Base-by-base conservation (phyloP, 2,797 vertebrate species). In the Clarias laeviceps region DNA sequence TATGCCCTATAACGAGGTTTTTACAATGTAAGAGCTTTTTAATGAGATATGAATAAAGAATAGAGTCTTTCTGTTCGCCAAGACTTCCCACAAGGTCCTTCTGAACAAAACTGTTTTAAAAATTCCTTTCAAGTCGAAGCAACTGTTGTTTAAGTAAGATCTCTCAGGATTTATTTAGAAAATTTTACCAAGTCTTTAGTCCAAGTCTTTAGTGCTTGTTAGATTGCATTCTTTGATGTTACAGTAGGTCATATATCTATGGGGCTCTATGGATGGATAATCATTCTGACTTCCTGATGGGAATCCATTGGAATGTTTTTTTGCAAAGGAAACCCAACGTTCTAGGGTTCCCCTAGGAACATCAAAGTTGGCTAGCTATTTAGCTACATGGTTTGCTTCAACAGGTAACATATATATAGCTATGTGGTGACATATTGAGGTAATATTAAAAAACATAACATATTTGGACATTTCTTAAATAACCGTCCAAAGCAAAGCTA, bases 21-120 rank as follows among this genome's bases (percentile, higher is more conserved):
- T 82, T 82, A 82, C 80, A 57, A 37, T 29, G 34, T 82, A 69
- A 69, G 80, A 82, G 65, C 65, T 69, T 82, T 69, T 69, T 69
- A 82, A 82, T 69, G 80, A 82, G 80, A 69, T 12, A 11, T 32
- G 45, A 57, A 69, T 56, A 34, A 34, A 69, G 20, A 69, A 34
- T 34, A 56, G 34, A 29, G 5, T 50, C 7, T 40, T 15, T 45
- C 61, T 29, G 37, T 81, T 66, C 3, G 29, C 66, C 50, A 34
- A n/a, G n/a, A 18, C 15, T 80, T 65, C 65, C 17, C 22, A 27
- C 34, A 37, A 5, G 0, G 12, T 61, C 32, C 56, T 12, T 5
- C 22, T 45, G 32, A 79, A 50, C 45, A 64, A 79, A 40, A 12
- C 32, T 20, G 37, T 11, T 59, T 62, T 7, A 40, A n/a, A 69